Evolutionary conservation across 2,888 invertebrate species (phyloP), one percentile per base, ranked within the genome.

Genomic region (Ptychoptera albimana): DNA sequence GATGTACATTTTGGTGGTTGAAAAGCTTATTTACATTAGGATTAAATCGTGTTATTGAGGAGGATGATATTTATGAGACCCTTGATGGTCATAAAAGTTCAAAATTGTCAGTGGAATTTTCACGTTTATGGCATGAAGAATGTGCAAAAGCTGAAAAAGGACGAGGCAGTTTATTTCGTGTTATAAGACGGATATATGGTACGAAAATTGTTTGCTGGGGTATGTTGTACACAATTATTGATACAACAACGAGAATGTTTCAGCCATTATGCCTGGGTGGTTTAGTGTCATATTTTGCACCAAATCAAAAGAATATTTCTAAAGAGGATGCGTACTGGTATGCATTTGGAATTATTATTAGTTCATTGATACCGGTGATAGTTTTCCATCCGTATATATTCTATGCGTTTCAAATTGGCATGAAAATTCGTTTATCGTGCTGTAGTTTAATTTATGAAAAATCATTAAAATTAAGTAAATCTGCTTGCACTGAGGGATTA

Each of bases 361-460:
- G 47, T 35, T 46, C 49, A 11, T 40, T 48, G 14, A 32, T 50
- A 8, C 49, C 50, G 32, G 42, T 50, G 2, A 14, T 46, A 9
- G 35, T 69, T 43, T 57, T 68, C 39, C 70, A 85, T 56, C 79
- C 79, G 0, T 75, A 75, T 59, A 65, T 82, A 54, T 69, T 81
- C 45, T 73, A 70, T 50, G 62, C 79, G 1, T 66, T 77, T 32
- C 72, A 77, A 44, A 67, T 77, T 52, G 82, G 83, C 9, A 74
- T 82, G 77, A 73, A 78, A 57, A 65, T 81, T 23, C 63, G 83
- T 13, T 72, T 83, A 1, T 77, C 76, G 0, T 75, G 77, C 12
- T 48, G 47, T 29, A 49, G 50, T n/a, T 32, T 51, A 11, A 47
- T 51, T 36, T 51, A 51, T 39, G 48, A 38, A 46, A 51, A 51